Evolutionary conservation across 2,888 invertebrate genomes (phyloP).

Genomic region (Timandra comae): DNA sequence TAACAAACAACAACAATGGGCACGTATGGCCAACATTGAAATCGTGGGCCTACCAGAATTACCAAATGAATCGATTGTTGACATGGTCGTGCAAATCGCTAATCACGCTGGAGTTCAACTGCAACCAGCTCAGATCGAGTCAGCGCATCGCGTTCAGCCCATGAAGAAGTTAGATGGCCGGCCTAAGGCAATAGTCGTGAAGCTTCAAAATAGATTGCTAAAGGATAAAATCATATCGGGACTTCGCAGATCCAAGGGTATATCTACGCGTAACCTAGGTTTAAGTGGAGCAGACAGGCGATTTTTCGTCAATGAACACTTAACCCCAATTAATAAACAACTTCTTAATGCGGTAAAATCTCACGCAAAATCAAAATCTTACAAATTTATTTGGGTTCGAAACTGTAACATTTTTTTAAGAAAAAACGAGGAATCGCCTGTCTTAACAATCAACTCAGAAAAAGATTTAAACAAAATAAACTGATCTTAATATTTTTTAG

Average conservation of each 20-base stretch:
- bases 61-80: not conserved
- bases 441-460: not conserved
- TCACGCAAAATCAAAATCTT: conserved; percentile 3
- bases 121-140: not conserved
- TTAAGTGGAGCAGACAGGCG: no score
- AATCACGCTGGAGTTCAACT: not conserved
- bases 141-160: not conserved
- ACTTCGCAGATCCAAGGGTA: not conserved
- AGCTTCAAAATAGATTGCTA: not conserved
- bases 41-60: not conserved
- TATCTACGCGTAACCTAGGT: no score
- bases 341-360: conserved; percentile 1
- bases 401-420: conserved; percentile 8
- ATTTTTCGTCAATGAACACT: not conserved
- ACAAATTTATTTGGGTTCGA: conserved; percentile 8
- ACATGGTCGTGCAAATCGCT: not conserved
- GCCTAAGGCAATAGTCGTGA: not conserved
- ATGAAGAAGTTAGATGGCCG: no score
- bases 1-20: not conserved
- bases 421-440: conserved; percentile 5
- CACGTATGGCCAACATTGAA: not conserved
- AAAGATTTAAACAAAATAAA: conserved; percentile 4
- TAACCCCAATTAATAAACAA: conserved; percentile 2
- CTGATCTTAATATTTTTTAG: no score
- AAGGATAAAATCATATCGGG: not conserved